Evolutionary conservation across 2,888 invertebrate species (phyloP), one percentile per base, ranked within the genome.

Genomic region (Rapana venosa): DNA sequence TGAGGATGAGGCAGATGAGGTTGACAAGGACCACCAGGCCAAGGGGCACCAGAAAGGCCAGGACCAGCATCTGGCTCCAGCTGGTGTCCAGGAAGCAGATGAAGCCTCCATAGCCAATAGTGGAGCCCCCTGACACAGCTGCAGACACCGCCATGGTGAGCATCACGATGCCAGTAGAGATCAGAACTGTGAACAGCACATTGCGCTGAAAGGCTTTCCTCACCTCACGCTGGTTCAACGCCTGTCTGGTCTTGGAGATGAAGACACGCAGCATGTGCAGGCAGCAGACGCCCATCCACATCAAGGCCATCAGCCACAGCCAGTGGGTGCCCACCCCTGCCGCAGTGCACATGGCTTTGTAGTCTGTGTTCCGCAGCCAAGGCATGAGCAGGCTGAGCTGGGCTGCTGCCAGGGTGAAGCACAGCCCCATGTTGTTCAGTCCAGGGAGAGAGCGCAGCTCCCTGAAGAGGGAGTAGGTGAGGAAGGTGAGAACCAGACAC

Each of bases 251-350:
- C n/a, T 87, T 87, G 77, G 56, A 81, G 4, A 90, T 88, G 84
- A 93, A 92, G 35, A 91, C 91, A 26, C 90, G 79, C 89, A 89
- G 90, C 92, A 93, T 92, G 86, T 92, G 92, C 58, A 91, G 88
- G 26, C 90, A 91, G 36, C 92, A 92, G 8, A 91, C 89, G 22
- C 58, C 89, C 93, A 92, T 93, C 70, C 58, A 91, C 47, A 13
- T 87, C 83, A 20, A 61, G 70, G n/a, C 88, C 70, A 26, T 92
- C 92, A 20, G 91, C 92, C 26, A 81, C 32, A 47, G 91, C 89
- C 74, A 92, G 86, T 91, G 91, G 20, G 88, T 85, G 17, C 32
- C 15, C 56, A 91, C 77, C 8, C 47, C 87, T 11, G 1, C 36
- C 0, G 61, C 56, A 22, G 85, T 32, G 11, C 83, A 47, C 20